Conservation (phyloP, 2,888 invertebrate genomes). For the Lysandra coridon region DNA sequence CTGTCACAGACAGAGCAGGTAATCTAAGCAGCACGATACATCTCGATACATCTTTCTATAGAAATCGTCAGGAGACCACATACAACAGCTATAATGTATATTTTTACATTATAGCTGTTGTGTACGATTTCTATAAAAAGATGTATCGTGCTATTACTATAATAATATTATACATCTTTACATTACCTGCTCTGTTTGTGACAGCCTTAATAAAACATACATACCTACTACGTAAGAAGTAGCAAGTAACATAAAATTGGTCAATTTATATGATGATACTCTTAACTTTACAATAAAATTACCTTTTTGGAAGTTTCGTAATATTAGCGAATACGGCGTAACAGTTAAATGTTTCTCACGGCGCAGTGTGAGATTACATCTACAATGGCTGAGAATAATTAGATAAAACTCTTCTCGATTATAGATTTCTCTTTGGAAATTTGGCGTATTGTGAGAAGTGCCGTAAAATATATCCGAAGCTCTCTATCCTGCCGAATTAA, state of each 20-base stretch:
- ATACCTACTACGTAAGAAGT: no score
- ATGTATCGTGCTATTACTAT: no score
- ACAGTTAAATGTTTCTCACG: constrained; percentile 19
- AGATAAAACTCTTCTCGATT: constrained; percentile 19
- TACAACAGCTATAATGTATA: no score
- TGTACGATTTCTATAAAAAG: no score
- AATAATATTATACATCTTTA: no score
- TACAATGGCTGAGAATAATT: constrained; percentile 24
- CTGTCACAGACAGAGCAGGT: no score
- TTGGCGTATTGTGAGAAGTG: background rate
- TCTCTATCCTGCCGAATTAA: background rate
- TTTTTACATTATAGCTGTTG: no score
- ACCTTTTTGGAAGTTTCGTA: constrained; percentile 14
- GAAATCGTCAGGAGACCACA: no score
- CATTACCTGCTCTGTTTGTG: no score
- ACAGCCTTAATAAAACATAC: no score
- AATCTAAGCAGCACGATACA: no score
- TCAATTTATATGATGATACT: constrained; percentile 11
- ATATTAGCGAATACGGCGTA: constrained; percentile 15
- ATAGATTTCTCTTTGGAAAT: constrained; percentile 28
- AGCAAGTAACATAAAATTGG: background rate
- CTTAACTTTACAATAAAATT: background rate
- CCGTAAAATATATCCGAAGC: background rate
- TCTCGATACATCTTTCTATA: no score
- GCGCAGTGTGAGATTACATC: background rate